Conservation (phyloP, 2,797 vertebrate genomes). For the Staurois parvus region DNA sequence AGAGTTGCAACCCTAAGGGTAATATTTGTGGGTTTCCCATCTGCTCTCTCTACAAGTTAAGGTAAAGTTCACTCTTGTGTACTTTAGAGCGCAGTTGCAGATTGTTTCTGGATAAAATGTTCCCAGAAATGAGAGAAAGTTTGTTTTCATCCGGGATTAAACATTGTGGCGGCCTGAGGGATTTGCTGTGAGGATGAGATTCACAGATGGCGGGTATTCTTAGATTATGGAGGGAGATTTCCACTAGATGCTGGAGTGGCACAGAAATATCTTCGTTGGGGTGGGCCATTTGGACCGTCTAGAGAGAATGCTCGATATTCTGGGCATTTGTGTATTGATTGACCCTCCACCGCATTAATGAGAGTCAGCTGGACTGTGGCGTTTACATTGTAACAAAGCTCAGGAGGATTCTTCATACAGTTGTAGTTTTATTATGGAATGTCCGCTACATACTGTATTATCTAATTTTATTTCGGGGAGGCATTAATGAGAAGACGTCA, state of each 20-base stretch:
- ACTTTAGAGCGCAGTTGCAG: too few species aligned
- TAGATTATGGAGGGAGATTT: neutral
- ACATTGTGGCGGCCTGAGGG: conserved; percentile 7
- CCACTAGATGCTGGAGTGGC: neutral
- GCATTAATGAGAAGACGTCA: too few species aligned
- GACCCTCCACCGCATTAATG: neutral
- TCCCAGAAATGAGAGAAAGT: neutral
- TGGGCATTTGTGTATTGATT: neutral
- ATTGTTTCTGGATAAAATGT: neutral
- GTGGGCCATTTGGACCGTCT: neutral
- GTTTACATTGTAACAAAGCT: conserved; percentile 9
- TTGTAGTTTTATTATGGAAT: neutral
- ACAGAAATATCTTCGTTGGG: neutral
- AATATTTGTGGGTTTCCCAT: too few species aligned
- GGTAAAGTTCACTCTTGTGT: too few species aligned
- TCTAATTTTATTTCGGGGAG: too few species aligned
- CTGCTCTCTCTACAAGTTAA: too few species aligned
- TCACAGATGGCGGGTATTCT: conserved; percentile 41
- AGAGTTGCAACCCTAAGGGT: too few species aligned
- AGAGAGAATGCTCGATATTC: conserved; percentile 16
- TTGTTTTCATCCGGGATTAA: neutral
- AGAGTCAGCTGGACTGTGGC: neutral
- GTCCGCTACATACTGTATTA: too few species aligned
- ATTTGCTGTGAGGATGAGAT: neutral
- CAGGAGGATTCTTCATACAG: neutral